Base-by-base conservation (phyloP, 92 coral and sea anemone genomes). In the Blastomussa wellsi region DNA sequence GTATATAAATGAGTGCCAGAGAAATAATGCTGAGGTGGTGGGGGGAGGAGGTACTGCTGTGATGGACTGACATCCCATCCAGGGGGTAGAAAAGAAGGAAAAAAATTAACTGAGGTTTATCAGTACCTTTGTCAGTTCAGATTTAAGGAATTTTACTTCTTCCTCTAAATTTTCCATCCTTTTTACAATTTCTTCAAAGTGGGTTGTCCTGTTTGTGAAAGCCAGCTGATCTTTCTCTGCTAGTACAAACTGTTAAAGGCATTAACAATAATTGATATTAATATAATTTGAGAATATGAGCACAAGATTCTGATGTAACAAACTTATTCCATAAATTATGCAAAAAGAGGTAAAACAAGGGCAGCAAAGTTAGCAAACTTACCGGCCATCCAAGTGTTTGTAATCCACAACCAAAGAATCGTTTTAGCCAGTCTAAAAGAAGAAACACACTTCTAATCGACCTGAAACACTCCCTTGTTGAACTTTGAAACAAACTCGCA, bases 161-260 rank as follows among this genome's bases (percentile, higher is more conserved):
- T 78, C 89, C 84, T 97, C 99, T 22, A 97, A 93, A 24, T 84
- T 82, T 14, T 72, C 88, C 82, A 96, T 86, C 72, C 98, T 87
- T 48, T 64, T 90, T 28, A 88, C 65, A 76, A 96, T 74, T 44
- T 94, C 92, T 39, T 92, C 91, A 76, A 90, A 85, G 22, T 74
- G 48, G 44, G 28, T 42, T 57, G 93, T 81, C 24, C 96, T 85
- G 55, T 93, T 74, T 4, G 31, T 28, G 14, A 5, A 16, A 0
- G 12, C 32, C 26, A 13, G 5, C 19, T 83, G 19, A 22, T 57
- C 72, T 60, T 60, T 83, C 24, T 42, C 80, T 36, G 28, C 75
- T 62, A 75, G 52, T 15, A 74, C 42, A 41, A 74, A 53, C 87
- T 83, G 47, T 47, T 32, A 29, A 28, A 7, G 29, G 32, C 80